Percentiles rank a stretch among this genome's conserved stretches.
Conservation (phyloP, 2,113 vertebrate species). For the Pedetes capensis region DNA sequence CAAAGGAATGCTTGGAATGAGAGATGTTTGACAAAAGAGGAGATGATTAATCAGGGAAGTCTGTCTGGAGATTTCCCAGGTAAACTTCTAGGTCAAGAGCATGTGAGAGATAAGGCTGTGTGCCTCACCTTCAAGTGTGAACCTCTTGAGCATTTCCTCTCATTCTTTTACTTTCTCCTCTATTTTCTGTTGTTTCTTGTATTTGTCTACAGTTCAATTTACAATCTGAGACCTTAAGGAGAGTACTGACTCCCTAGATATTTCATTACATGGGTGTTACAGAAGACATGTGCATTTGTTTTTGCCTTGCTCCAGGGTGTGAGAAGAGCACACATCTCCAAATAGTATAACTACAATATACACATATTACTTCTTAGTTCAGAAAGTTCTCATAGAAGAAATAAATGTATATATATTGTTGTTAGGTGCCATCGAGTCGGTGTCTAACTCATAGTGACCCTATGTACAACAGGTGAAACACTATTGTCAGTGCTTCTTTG, state of each 20-base stretch:
- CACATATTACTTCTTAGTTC: neutral
- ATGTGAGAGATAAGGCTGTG: neutral
- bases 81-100: neutral
- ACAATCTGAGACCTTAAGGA: neutral
- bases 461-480: no score
- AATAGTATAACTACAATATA: neutral
- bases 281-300: neutral
- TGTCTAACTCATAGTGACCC: no score
- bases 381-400: neutral
- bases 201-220: neutral
- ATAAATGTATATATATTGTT: neutral
- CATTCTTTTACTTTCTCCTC: neutral
- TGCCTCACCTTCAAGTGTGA: neutral
- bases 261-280: neutral
- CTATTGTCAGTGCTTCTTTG: no score
- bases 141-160: neutral
- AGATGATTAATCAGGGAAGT: neutral
- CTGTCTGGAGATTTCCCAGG: neutral
- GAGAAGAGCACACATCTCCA: neutral
- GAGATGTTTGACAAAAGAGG: neutral
- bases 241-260: neutral
- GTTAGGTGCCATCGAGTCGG: no score
- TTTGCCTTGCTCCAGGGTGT: neutral
- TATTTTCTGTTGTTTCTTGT: neutral
- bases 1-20: neutral